phyloP scores from a whole-genome alignment of 2,888 invertebrate species.

The Drosophila emarginata region DNA sequence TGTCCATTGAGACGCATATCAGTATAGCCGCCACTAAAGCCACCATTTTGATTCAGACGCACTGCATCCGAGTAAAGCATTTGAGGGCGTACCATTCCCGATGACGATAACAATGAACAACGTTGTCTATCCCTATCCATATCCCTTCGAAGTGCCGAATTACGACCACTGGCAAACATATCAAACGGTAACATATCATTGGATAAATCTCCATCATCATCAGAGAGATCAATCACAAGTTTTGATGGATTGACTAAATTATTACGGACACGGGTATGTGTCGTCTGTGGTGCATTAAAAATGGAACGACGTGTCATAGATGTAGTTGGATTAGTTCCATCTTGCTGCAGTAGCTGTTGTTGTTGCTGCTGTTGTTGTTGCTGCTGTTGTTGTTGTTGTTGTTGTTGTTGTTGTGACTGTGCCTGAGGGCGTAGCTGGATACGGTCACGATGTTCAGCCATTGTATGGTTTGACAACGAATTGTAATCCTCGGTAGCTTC shows the following conservation, averaged over 20 bases:
- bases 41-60: slow-evolving; percentile 56
- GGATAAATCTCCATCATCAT: slow-evolving; percentile 71
- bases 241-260: slow-evolving; percentile 19
- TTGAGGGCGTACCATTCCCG: slow-evolving; percentile 10
- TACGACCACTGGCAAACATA: slow-evolving; percentile 8
- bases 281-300: slow-evolving; percentile 66
- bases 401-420: neutral
- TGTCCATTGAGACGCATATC: slow-evolving; percentile 39
- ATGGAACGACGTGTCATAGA: slow-evolving; percentile 66
- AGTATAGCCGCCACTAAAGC: slow-evolving; percentile 31
- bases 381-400: neutral
- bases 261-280: slow-evolving; percentile 49
- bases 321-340: slow-evolving; percentile 24
- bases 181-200: neutral
- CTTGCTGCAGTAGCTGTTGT: neutral
- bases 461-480: slow-evolving; percentile 24
- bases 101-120: neutral
- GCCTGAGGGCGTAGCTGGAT: slow-evolving; percentile 9
- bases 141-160: neutral
- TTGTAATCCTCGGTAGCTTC: slow-evolving; percentile 44
- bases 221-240: slow-evolving; percentile 77
- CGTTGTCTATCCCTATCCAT: slow-evolving; percentile 5
- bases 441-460: slow-evolving; percentile 38
- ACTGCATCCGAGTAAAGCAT: slow-evolving; percentile 59
- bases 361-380: neutral